These are phyloP conservation scores for Serranus cabrilla DNA, from an alignment of 2,797 vertebrate species.

Conservation along the genomic window DNA sequence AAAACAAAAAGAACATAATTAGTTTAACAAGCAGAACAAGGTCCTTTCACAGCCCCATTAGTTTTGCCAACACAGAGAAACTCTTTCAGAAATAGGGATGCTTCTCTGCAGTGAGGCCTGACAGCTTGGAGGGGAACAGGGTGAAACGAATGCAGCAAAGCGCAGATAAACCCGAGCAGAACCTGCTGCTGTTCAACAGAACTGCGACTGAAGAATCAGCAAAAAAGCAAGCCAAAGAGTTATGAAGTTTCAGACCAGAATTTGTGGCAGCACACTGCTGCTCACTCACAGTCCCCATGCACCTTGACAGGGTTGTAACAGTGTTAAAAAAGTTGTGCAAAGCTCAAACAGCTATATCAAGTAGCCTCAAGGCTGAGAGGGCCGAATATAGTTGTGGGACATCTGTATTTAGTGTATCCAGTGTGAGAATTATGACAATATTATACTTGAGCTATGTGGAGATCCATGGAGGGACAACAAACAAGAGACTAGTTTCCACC, in stretches of 20 bases:
- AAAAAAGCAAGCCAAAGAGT: not conserved
- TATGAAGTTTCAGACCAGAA: not conserved
- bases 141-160: not conserved
- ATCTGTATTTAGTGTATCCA: too few species aligned
- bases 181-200: not conserved
- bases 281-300: not conserved
- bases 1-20: not conserved
- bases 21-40: not conserved
- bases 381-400: not conserved
- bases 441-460: not conserved
- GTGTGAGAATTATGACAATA: not conserved
- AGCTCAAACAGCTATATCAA: not conserved
- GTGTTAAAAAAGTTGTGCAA: not conserved
- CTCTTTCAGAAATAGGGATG: not conserved
- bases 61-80: not conserved
- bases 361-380: not conserved
- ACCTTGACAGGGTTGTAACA: not conserved
- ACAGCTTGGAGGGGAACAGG: not conserved
- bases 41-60: not conserved
- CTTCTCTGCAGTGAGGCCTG: constrained; percentile 2
- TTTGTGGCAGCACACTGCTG: not conserved
- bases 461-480: not conserved
- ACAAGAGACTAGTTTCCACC: not conserved
- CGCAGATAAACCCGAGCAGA: not conserved
- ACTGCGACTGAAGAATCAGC: not conserved